A percentile compares a stretch with the other conserved stretches of the same genome.
These are phyloP conservation scores for Illadopsis cleaveri DNA, from an alignment of 2,113 vertebrate genomes.

Conservation along the genomic window DNA sequence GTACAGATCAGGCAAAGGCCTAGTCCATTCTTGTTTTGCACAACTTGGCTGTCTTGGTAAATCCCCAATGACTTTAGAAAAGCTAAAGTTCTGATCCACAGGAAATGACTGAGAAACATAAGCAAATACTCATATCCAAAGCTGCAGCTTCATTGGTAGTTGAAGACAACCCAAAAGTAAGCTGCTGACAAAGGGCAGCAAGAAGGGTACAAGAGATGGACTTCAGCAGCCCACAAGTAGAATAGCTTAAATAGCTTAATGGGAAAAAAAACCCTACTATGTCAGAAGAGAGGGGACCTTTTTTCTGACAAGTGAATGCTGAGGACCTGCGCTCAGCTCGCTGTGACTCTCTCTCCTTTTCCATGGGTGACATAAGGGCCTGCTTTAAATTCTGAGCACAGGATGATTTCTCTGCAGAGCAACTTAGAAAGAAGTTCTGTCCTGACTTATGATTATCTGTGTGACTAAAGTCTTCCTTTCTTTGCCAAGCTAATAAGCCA, in stretches of 20 bases:
- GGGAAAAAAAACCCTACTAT: background rate
- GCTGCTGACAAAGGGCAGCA: background rate
- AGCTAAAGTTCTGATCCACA: background rate
- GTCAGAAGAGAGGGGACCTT: background rate
- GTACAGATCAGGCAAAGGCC: background rate
- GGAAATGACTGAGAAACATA: background rate
- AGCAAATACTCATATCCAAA: background rate
- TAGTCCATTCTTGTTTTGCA: fast-evolving
- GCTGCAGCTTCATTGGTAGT: background rate
- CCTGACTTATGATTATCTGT: background rate
- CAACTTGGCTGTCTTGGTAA: background rate
- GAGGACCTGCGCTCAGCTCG: background rate
- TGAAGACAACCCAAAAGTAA: background rate
- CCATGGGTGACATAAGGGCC: background rate
- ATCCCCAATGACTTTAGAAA: background rate
- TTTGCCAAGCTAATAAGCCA: background rate
- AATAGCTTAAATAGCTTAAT: background rate
- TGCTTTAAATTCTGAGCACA: background rate
- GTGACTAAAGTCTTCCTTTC: background rate
- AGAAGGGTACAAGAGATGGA: background rate
- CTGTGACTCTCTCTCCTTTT: background rate
- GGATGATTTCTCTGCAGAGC: background rate
- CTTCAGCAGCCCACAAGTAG: background rate
- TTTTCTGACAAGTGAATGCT: background rate
- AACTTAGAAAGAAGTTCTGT: background rate